Evolutionary conservation across 2,888 invertebrate genomes (phyloP).

Genomic region (Temnothorax unifasciatus): DNA sequence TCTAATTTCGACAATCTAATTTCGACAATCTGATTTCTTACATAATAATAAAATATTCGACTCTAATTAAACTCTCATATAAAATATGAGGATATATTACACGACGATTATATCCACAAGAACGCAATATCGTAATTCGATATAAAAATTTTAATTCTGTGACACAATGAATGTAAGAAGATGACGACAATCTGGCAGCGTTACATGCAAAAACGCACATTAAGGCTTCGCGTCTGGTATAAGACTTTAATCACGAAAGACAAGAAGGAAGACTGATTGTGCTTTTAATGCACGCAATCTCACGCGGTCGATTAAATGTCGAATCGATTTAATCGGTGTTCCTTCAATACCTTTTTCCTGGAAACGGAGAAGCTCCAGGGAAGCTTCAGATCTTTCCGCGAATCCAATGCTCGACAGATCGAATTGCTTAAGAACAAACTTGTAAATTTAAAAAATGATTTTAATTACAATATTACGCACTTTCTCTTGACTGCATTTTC

Average conservation of each 20-base stretch:
- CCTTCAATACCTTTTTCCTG: slow-evolving; percentile 38
- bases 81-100: too few species aligned
- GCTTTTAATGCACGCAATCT: slow-evolving; percentile 64
- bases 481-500: slow-evolving; percentile 55
- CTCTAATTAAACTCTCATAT: not conserved
- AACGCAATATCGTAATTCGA: not conserved
- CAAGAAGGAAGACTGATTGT: slow-evolving; percentile 66
- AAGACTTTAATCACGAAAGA: slow-evolving; percentile 64
- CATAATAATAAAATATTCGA: not conserved
- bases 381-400: not conserved
- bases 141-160: slow-evolving; percentile 7
- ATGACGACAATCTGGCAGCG: slow-evolving; percentile 22
- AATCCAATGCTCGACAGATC: slow-evolving; percentile 47
- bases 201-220: slow-evolving; percentile 34
- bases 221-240: slow-evolving; percentile 44
- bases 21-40: not conserved
- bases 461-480: slow-evolving; percentile 61
- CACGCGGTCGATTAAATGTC: slow-evolving; percentile 63
- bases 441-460: slow-evolving; percentile 58
- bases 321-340: slow-evolving; percentile 52
- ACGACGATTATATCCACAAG: not conserved
- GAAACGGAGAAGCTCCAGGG: not conserved
- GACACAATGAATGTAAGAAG: slow-evolving; percentile 24
- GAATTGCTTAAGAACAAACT: not conserved
- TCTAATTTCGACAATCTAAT: not conserved